Base-by-base conservation (phyloP, 2,888 invertebrate genomes). In the Electrophaes corylata region DNA sequence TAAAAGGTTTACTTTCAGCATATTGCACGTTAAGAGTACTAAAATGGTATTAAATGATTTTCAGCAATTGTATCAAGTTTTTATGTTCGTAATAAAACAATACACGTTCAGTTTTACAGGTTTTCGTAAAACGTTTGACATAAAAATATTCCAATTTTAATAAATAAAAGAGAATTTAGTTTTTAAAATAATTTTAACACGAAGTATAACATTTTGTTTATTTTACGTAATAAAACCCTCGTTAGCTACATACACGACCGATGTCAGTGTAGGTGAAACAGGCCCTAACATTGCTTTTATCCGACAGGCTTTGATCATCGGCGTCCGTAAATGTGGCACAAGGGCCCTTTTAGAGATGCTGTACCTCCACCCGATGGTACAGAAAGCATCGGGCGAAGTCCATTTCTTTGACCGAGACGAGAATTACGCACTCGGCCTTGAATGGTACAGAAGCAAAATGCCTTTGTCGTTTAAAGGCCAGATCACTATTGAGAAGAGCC, bases 381-480 rank as follows among this genome's bases (percentile, higher is more conserved):
- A 97, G 83, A 97, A 97, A 78, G 98, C 98, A 1, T 96, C 97
- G 12, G 96, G 97, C 18, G 99, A 99, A 89, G 96, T 98, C 31
- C 99, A 99, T 86, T 99, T 98, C 92, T 99, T 99, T 87, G 98
- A 99, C 89, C 94, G 98, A 51, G 97, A 97, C 78, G 97, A 97
- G 74, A 98, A 98, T 84, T 99, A 98, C 84, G 94, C 95, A 51
- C 94, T 95, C 65, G 99, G 99, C 0, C 92, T 98, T 59, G 98
- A 98, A 62, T 99, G 99, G 99, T 99, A 99, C 86, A 92, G 96
- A 60, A 95, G 95, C 79, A 96, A 97, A 83, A 98, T 99, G 98
- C 98, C 98, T 10, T 95, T 96, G 76, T 97, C 98, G 1, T 96
- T 96, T 85, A 94, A 95, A 64, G 96, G 97, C 40, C 98, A 98